Percentiles rank a stretch among this genome's conserved stretches.
These are phyloP conservation scores for Patiria miniata DNA, from an alignment of 35 echinoderm and acorn worm species.

Conservation along the genomic window DNA sequence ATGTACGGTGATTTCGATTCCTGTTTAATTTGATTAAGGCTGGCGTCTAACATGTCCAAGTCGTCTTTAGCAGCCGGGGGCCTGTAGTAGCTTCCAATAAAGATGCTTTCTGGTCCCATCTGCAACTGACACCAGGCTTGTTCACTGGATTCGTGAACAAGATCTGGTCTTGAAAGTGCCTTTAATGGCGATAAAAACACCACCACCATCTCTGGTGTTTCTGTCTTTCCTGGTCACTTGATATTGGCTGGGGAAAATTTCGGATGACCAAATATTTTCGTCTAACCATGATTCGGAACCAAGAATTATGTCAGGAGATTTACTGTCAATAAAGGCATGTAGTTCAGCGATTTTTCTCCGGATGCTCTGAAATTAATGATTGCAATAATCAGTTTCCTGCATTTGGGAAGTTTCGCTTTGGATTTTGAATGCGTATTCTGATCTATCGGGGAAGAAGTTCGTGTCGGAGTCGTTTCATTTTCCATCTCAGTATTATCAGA, in stretches of 20 bases:
- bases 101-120: slow-evolving; percentile 13
- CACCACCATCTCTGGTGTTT: background rate
- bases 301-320: slow-evolving; percentile 30
- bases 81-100: slow-evolving; percentile 29
- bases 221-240: slow-evolving; percentile 29
- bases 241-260: slow-evolving; percentile 28
- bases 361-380: slow-evolving; percentile 19
- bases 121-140: slow-evolving; percentile 36
- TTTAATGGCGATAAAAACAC: slow-evolving; percentile 3
- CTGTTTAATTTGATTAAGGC: background rate
- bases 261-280: background rate
- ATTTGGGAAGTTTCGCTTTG: background rate
- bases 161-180: slow-evolving; percentile 10
- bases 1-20: slow-evolving; percentile 21
- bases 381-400: slow-evolving; percentile 6
- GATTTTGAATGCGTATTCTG: no score
- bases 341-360: background rate
- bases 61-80: background rate
- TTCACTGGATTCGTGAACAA: slow-evolving; percentile 18
- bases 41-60: no score
- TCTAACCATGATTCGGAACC: slow-evolving; percentile 37
- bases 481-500: no score
- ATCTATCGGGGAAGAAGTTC: no score
- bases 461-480: no score
- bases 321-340: slow-evolving; percentile 21